Evolutionary conservation across 1,140 invertebrate species (phyloP).

Genomic region (Cyphomyrmex costatus): DNA sequence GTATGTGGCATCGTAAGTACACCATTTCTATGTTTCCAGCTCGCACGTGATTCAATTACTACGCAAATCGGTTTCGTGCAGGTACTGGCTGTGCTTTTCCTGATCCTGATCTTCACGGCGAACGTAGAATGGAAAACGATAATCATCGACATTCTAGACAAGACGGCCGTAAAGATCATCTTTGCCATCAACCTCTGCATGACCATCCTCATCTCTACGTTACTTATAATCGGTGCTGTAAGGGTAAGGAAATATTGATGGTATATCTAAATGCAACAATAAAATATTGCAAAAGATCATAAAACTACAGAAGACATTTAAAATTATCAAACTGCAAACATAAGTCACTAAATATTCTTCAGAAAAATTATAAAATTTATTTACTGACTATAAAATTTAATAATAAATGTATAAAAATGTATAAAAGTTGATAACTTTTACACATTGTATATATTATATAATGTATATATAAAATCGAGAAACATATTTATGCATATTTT

Average conservation of each 20-base stretch:
- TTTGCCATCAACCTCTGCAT: slow-evolving; percentile 93
- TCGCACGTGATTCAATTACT: slow-evolving; percentile 7
- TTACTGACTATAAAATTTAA: no score
- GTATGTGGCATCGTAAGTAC: slow-evolving; percentile 89
- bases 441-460: no score
- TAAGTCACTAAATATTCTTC: slow-evolving; percentile 7
- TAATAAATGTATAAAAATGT: no score
- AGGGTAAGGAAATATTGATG: slow-evolving; percentile 87
- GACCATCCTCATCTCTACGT: slow-evolving; percentile 92
- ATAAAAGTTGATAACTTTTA: neutral
- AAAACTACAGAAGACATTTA: neutral
- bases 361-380: no score
- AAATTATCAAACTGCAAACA: neutral
- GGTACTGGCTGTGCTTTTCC: slow-evolving; percentile 88
- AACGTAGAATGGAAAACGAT: slow-evolving; percentile 91
- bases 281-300: neutral
- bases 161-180: slow-evolving; percentile 90
- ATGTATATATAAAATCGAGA: no score
- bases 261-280: neutral
- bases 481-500: neutral
- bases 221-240: slow-evolving; percentile 91
- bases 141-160: slow-evolving; percentile 88
- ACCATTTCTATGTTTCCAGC: neutral
- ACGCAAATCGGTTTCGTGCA: slow-evolving; percentile 77
- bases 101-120: slow-evolving; percentile 87